phyloP scores from a whole-genome alignment of 2,113 vertebrate species.

The Cardinalis cardinalis region DNA sequence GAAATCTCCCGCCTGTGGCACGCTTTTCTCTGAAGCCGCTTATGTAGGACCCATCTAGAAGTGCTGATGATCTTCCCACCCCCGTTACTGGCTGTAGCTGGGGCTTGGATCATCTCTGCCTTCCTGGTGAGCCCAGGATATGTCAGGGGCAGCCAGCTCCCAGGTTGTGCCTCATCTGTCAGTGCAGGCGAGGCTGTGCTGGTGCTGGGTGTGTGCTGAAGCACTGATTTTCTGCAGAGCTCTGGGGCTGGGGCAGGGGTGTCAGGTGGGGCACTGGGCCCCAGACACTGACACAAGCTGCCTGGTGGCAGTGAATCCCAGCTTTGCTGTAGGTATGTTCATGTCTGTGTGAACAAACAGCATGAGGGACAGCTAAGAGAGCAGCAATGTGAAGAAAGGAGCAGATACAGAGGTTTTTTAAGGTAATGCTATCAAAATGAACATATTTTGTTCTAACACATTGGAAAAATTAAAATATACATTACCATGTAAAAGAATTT shows the following conservation, averaged over 20 bases:
- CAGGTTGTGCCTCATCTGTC: rapidly evolving
- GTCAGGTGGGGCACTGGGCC: background rate
- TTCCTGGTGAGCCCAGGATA: rapidly evolving
- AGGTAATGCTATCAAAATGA: background rate
- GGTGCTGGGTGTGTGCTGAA: rapidly evolving
- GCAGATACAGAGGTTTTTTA: background rate
- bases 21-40: background rate
- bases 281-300: rapidly evolving
- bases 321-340: background rate
- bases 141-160: background rate
- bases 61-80: background rate
- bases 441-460: background rate
- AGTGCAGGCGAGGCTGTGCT: background rate
- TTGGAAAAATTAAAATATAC: background rate
- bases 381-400: background rate
- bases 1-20: background rate
- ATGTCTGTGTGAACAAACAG: rapidly evolving
- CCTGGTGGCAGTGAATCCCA: background rate
- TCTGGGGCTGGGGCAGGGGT: background rate
- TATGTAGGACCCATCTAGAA: background rate
- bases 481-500: background rate
- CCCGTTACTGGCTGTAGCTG: background rate
- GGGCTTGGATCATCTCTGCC: background rate
- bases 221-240: background rate
- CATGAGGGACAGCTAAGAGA: background rate